A percentile compares a stretch with the other conserved stretches of the same genome.
These are phyloP conservation scores for Metallyticus violacea DNA, from an alignment of 2,888 invertebrate species.

Conservation along the genomic window DNA sequence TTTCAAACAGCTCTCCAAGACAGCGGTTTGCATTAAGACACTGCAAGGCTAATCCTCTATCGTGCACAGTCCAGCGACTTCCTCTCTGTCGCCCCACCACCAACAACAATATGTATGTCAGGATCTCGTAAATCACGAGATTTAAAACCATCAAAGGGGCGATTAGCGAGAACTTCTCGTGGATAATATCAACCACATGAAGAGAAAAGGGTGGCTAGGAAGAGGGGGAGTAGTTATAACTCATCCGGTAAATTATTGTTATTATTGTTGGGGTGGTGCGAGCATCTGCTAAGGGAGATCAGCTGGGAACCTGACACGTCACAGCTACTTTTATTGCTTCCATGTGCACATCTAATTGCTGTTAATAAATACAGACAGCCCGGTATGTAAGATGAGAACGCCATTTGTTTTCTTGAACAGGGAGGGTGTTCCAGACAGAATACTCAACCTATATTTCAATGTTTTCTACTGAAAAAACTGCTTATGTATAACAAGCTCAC, in stretches of 20 bases:
- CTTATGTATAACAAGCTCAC: too few relatives aligned
- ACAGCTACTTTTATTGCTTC: background rate
- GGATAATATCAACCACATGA: background rate
- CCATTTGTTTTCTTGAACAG: background rate
- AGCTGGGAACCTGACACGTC: background rate
- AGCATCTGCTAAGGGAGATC: background rate
- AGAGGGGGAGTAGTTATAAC: background rate
- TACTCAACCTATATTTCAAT: too few relatives aligned
- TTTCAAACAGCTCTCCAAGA: background rate
- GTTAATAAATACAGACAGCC: background rate
- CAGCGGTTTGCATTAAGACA: too few relatives aligned
- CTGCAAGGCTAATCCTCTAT: background rate
- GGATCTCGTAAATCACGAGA: constrained; percentile 16
- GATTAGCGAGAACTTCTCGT: background rate
- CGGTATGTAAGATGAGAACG: background rate
- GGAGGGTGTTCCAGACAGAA: too few relatives aligned
- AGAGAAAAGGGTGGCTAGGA: background rate
- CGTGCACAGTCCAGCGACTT: background rate
- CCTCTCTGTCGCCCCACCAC: background rate
- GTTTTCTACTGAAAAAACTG: too few relatives aligned
- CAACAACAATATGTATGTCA: background rate
- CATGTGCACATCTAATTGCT: background rate
- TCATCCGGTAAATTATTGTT: constrained; percentile 15
- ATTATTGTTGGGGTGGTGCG: background rate
- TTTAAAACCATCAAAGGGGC: constrained; percentile 16